Evolutionary conservation across 2,888 invertebrate genomes (phyloP).

Genomic region (Oxytorus armatus): DNA sequence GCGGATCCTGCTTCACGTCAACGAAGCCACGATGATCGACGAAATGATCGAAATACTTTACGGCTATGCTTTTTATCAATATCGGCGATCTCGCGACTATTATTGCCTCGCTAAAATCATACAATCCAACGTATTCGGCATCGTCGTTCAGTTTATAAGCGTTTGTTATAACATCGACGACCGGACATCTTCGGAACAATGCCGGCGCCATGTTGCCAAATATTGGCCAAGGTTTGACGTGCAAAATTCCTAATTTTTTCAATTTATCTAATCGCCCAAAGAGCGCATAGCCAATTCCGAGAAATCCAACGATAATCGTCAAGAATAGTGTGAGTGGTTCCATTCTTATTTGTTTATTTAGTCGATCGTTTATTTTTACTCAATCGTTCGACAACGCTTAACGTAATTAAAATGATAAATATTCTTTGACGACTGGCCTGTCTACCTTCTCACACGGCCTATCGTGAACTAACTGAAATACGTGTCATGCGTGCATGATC

Average conservation of each 20-base stretch:
- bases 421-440: too few relatives aligned
- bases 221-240: slow-evolving; percentile 59
- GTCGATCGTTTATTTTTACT: too few relatives aligned
- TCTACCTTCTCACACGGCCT: too few relatives aligned
- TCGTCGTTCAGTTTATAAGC: slow-evolving; percentile 68
- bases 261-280: slow-evolving; percentile 18
- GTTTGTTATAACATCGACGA: slow-evolving; percentile 43
- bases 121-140: slow-evolving; percentile 75
- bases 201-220: slow-evolving; percentile 66
- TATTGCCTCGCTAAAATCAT: slow-evolving; percentile 73
- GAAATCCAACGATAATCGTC: slow-evolving; percentile 55
- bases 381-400: too few relatives aligned
- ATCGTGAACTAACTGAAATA: too few relatives aligned
- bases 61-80: slow-evolving; percentile 76
- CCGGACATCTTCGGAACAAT: slow-evolving; percentile 35
- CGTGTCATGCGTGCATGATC: too few relatives aligned
- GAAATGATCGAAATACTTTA: slow-evolving; percentile 76
- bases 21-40: slow-evolving; percentile 56
- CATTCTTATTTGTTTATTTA: too few relatives aligned
- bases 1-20: slow-evolving; percentile 50
- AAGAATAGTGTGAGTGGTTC: slow-evolving; percentile 3
- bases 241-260: slow-evolving; percentile 32
- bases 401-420: too few relatives aligned
- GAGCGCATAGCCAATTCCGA: slow-evolving; percentile 7
- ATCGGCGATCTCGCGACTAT: slow-evolving; percentile 78